phyloP scores from a whole-genome alignment of 2,888 invertebrate species.

The Xestia c-nigrum region DNA sequence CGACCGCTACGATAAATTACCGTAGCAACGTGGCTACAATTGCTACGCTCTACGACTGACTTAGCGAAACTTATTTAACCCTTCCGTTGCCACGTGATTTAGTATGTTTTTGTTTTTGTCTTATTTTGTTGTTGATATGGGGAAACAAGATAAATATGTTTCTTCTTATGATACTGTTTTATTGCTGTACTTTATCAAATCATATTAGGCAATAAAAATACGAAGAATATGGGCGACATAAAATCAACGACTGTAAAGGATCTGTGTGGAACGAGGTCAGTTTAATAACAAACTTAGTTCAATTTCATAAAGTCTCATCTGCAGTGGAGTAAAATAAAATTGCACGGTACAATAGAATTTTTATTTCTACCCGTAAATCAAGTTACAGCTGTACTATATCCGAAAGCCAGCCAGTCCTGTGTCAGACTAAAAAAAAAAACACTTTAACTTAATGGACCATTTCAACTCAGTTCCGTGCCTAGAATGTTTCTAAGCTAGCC shows the following conservation, averaged over 20 bases:
- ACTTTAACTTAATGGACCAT: slow-evolving; percentile 57
- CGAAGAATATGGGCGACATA: slow-evolving; percentile 23
- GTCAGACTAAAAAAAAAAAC: slow-evolving; percentile 38
- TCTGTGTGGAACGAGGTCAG: neutral
- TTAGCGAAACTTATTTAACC: slow-evolving; percentile 62
- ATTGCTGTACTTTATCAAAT: slow-evolving; percentile 48
- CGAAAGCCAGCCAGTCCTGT: slow-evolving; percentile 25
- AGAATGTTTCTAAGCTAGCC: slow-evolving; percentile 56
- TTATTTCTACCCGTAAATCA: slow-evolving; percentile 52
- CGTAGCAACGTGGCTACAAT: slow-evolving; percentile 60
- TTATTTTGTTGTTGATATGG: slow-evolving; percentile 41
- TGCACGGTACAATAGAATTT: slow-evolving; percentile 17
- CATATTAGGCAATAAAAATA: slow-evolving; percentile 41
- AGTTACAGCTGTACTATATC: slow-evolving; percentile 47
- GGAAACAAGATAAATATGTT: slow-evolving; percentile 45
- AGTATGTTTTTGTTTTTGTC: slow-evolving; percentile 60
- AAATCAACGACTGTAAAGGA: slow-evolving; percentile 31
- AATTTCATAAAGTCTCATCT: slow-evolving; percentile 25
- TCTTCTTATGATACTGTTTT: slow-evolving; percentile 34
- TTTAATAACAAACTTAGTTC: slow-evolving; percentile 27
- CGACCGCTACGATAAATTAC: slow-evolving; percentile 65
- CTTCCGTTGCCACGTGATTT: slow-evolving; percentile 51
- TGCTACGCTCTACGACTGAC: slow-evolving; percentile 55
- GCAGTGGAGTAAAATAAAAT: slow-evolving; percentile 17
- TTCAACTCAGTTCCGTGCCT: slow-evolving; percentile 59